A percentile compares a stretch with the other conserved stretches of the same genome.
Conservation (phyloP, 2,797 vertebrate species). For the Gorsachius magnificus region DNA sequence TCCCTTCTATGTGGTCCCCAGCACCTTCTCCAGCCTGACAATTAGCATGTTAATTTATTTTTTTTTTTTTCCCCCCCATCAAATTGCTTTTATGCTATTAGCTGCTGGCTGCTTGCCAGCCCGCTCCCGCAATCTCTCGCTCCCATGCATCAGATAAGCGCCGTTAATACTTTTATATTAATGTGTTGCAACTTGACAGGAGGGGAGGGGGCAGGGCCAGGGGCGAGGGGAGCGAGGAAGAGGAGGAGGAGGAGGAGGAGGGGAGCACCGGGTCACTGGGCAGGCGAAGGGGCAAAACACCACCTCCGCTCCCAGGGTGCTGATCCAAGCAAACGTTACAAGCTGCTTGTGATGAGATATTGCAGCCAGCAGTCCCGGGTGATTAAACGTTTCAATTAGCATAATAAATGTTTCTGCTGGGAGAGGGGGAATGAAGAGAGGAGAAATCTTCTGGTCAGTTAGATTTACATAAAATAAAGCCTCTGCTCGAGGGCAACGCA, state of each 20-base stretch:
- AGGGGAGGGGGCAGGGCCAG: not conserved
- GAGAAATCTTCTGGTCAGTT: not conserved
- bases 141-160: not conserved
- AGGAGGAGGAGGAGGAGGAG: too few relatives aligned
- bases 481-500: not conserved
- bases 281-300: not conserved
- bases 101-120: slow-evolving; percentile 61
- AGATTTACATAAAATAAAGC: not conserved
- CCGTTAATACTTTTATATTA: slow-evolving; percentile 4
- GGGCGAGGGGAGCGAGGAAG: accelerated
- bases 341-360: not conserved
- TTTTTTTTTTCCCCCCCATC: not conserved
- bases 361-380: not conserved
- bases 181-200: not conserved
- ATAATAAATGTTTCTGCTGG: not conserved
- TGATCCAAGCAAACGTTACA: not conserved
- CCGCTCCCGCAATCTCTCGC: not conserved
- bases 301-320: not conserved
- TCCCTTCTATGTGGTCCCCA: not conserved
- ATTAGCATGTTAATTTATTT: slow-evolving; percentile 69
- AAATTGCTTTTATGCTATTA: slow-evolving; percentile 68
- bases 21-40: slow-evolving; percentile 57
- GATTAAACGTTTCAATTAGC: not conserved
- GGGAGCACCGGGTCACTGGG: not conserved
- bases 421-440: not conserved